phyloP scores from a whole-genome alignment of 1,140 invertebrate species.

The Sminthurinus signatus region DNA sequence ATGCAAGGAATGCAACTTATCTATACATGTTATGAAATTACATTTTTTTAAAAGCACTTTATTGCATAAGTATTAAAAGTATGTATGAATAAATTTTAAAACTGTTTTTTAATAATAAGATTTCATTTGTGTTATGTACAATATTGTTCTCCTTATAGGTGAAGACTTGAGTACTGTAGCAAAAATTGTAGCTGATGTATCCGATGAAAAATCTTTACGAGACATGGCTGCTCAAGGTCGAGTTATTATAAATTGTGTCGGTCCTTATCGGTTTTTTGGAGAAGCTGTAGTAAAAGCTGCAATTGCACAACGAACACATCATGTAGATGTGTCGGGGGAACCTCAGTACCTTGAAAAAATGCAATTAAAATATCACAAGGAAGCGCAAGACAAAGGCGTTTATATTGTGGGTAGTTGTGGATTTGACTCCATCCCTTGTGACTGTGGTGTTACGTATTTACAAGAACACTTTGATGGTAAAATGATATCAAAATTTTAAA shows the following conservation, averaged over 20 bases:
- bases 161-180: slow-evolving; percentile 56
- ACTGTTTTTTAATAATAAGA: no score
- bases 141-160: no score
- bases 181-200: slow-evolving; percentile 69
- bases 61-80: no score
- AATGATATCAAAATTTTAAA: no score
- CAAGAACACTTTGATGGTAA: slow-evolving; percentile 66
- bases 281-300: slow-evolving; percentile 88
- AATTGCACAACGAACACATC: slow-evolving; percentile 68
- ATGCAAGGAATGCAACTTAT: no score
- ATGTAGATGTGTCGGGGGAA: slow-evolving; percentile 67
- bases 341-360: slow-evolving; percentile 75
- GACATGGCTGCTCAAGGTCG: slow-evolving; percentile 67
- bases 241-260: slow-evolving; percentile 78
- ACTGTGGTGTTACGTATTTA: slow-evolving; percentile 70
- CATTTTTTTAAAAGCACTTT: no score
- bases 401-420: slow-evolving; percentile 86
- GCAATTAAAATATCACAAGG: slow-evolving; percentile 69
- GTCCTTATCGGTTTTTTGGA: slow-evolving; percentile 82
- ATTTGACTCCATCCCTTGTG: slow-evolving; percentile 77
- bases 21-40: no score
- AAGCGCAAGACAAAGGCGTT: slow-evolving; percentile 67
- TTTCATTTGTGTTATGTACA: no score
- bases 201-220: slow-evolving; percentile 61
- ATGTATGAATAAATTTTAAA: no score